These are phyloP conservation scores for Peromyscus melanophrys DNA, from an alignment of 2,797 vertebrate species.

Conservation along the genomic window DNA sequence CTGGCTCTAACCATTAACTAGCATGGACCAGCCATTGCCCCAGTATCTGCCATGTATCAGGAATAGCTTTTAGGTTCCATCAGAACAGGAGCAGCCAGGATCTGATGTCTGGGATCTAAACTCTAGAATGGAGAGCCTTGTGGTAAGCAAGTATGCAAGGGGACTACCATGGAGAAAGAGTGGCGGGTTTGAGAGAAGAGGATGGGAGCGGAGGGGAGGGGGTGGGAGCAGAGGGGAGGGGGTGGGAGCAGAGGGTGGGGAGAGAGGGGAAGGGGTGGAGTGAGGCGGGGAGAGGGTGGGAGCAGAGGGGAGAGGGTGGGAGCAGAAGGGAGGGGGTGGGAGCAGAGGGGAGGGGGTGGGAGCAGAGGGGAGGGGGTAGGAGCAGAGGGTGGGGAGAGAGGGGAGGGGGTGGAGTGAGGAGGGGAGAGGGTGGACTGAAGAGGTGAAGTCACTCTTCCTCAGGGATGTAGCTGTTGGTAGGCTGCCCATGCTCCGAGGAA, in stretches of 20 bases:
- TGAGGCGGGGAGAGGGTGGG: too few species aligned
- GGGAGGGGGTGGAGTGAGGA: too few species aligned
- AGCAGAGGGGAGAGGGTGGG: too few species aligned
- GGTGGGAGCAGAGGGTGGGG: not conserved
- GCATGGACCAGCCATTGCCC: not conserved
- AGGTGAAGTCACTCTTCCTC: not conserved
- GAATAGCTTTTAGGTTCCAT: not conserved
- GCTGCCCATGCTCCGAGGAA: not conserved
- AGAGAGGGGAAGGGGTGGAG: too few species aligned
- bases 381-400: not conserved
- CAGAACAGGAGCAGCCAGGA: not conserved
- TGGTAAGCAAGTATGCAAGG: not conserved
- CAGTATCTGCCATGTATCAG: not conserved
- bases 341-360: too few species aligned
- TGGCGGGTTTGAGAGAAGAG: not conserved
- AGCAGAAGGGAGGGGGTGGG: too few species aligned
- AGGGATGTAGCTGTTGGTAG: not conserved
- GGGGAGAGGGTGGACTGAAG: too few species aligned
- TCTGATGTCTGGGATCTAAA: not conserved
- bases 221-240: not conserved
- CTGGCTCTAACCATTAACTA: too few species aligned
- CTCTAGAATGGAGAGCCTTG: not conserved
- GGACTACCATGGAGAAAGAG: too few species aligned
- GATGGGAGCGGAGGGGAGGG: not conserved
- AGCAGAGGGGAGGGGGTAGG: too few species aligned